Evolutionary conservation across 2,797 vertebrate genomes (phyloP).

Genomic region (Ciconia nigra): DNA sequence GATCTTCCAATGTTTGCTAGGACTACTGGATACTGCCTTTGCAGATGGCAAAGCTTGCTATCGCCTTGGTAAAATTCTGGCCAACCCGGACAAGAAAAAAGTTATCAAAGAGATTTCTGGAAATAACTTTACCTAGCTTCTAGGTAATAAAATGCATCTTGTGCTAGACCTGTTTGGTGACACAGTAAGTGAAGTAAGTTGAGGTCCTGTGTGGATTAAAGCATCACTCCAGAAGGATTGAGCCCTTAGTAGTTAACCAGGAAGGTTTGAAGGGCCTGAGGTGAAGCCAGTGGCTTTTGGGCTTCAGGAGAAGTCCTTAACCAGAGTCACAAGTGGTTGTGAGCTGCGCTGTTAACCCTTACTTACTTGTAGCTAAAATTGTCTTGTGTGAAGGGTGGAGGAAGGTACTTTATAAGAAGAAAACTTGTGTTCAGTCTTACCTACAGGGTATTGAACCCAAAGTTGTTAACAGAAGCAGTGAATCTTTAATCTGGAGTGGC

Average conservation of each 20-base stretch:
- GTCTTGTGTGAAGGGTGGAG: too few species aligned
- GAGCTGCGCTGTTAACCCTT: background rate
- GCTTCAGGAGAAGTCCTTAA: background rate
- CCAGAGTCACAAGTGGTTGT: background rate
- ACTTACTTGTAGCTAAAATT: accelerated
- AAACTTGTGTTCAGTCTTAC: background rate
- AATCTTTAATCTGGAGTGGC: background rate
- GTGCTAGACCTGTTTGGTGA: background rate
- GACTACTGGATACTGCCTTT: background rate
- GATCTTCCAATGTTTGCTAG: too few species aligned
- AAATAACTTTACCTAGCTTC: background rate
- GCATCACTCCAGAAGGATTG: background rate
- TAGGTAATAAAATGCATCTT: background rate
- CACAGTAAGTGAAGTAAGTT: background rate
- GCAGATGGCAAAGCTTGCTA: background rate
- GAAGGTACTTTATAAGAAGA: background rate
- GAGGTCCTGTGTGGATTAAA: background rate
- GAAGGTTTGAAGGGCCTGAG: background rate
- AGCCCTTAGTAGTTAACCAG: background rate
- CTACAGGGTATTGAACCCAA: background rate
- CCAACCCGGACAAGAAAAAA: background rate
- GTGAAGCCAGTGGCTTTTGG: background rate
- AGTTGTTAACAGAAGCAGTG: background rate
- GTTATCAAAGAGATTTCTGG: background rate
- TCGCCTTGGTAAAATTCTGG: background rate